These are phyloP conservation scores for Agriopis aurantiaria DNA, from an alignment of 2,888 invertebrate species.

Conservation along the genomic window DNA sequence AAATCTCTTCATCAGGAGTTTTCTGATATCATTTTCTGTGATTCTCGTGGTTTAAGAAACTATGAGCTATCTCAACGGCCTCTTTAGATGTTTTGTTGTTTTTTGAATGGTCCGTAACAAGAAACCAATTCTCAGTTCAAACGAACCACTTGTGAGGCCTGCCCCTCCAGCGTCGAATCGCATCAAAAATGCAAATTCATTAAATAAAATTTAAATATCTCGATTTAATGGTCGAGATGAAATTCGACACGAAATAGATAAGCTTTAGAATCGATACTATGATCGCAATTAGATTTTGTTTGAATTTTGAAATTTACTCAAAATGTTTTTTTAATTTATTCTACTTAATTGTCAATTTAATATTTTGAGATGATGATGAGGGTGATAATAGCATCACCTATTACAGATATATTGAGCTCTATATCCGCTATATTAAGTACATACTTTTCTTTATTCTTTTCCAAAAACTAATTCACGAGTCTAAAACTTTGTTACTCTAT, in stretches of 20 bases:
- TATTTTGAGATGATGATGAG: neutral
- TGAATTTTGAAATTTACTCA: conserved; percentile 11
- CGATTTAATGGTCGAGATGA: conserved; percentile 39
- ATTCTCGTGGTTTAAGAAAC: too few relatives aligned
- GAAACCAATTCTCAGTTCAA: conserved; percentile 9
- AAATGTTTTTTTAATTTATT: neutral
- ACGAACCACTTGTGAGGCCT: conserved; percentile 65
- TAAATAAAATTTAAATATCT: conserved; percentile 42
- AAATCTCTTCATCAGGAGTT: too few relatives aligned
- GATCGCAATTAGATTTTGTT: conserved; percentile 22
- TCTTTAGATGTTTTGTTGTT: neutral
- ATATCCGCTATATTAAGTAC: too few relatives aligned
- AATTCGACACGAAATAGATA: conserved; percentile 39
- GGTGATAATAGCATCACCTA: too few relatives aligned
- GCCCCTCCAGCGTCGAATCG: conserved; percentile 49
- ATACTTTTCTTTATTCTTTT: too few relatives aligned
- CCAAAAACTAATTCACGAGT: too few relatives aligned
- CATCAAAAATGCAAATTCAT: conserved; percentile 42
- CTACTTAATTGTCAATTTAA: neutral
- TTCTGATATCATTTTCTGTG: too few relatives aligned
- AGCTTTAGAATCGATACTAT: conserved; percentile 25
- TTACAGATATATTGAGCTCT: too few relatives aligned
- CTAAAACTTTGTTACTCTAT: neutral
- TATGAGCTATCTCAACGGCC: neutral
- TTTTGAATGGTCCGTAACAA: neutral